Conservation (phyloP, 2,113 vertebrate genomes). For the Theropithecus gelada region DNA sequence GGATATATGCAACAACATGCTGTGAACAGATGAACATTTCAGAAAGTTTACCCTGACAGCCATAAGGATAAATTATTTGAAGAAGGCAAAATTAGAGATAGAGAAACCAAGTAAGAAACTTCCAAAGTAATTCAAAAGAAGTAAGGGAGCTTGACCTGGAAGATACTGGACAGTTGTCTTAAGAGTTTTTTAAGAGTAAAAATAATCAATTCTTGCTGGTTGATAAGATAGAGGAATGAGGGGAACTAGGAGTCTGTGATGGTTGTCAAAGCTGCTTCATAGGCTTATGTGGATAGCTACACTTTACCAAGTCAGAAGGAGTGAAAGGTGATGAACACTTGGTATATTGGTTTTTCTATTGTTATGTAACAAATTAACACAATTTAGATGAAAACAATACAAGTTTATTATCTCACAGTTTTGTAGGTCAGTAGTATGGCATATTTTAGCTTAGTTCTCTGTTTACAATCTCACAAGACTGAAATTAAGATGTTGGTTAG, state of each 20-base stretch:
- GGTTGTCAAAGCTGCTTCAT: neutral
- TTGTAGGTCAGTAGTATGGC: rapidly evolving
- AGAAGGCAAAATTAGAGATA: neutral
- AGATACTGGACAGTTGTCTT: neutral
- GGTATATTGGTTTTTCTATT: neutral
- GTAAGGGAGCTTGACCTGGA: neutral
- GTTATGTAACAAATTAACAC: neutral
- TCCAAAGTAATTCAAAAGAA: neutral
- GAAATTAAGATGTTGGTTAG: neutral
- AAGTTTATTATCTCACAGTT: neutral
- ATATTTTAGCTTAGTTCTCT: neutral
- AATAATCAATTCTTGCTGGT: neutral
- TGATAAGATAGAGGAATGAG: neutral
- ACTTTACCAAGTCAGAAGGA: neutral
- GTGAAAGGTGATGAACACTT: no score
- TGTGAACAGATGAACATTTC: neutral
- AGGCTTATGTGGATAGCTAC: neutral
- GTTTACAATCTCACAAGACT: neutral
- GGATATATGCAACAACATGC: neutral
- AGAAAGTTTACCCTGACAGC: neutral
- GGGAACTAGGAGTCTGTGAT: neutral
- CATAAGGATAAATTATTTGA: neutral
- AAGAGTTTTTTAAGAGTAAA: neutral
- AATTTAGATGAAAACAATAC: neutral
- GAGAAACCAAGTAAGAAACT: neutral